phyloP scores from a whole-genome alignment of 2,888 invertebrate species.

The Chymomyza amoena region DNA sequence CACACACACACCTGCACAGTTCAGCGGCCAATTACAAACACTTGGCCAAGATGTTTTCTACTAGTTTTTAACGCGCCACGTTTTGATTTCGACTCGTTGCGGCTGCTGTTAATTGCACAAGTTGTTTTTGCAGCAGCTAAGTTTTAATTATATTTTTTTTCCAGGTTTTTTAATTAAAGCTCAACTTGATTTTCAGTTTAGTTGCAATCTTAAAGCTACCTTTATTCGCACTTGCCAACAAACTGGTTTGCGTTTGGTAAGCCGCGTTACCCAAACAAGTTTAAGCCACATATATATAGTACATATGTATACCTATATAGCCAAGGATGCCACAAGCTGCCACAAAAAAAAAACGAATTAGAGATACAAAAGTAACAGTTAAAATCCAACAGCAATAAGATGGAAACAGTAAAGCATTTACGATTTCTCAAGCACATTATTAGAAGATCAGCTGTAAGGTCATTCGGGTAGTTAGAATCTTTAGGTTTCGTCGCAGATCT shows the following conservation, averaged over 20 bases:
- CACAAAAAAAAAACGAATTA: not conserved
- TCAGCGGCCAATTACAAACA: slow-evolving; percentile 27
- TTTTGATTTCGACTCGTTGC: slow-evolving; percentile 18
- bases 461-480: not conserved
- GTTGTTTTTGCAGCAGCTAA: slow-evolving; percentile 42
- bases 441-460: not conserved
- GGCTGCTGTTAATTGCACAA: slow-evolving; percentile 61
- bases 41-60: slow-evolving; percentile 68
- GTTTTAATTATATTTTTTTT: slow-evolving; percentile 66
- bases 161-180: slow-evolving; percentile 71
- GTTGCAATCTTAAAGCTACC: slow-evolving; percentile 62
- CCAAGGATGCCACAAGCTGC: not conserved
- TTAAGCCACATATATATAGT: not conserved
- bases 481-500: not conserved
- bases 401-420: not conserved
- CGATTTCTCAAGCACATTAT: not conserved
- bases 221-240: slow-evolving; percentile 55
- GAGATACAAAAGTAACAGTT: not conserved
- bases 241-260: slow-evolving; percentile 66
- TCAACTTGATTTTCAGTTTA: slow-evolving; percentile 69
- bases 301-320: not conserved
- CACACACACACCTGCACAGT: not conserved
- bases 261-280: slow-evolving; percentile 6
- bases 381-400: not conserved
- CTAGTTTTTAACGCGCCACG: slow-evolving; percentile 31